Percentiles rank a stretch among this genome's conserved stretches.
These are phyloP conservation scores for Acropternis orthonyx DNA, from an alignment of 2,797 vertebrate species.

Conservation along the genomic window DNA sequence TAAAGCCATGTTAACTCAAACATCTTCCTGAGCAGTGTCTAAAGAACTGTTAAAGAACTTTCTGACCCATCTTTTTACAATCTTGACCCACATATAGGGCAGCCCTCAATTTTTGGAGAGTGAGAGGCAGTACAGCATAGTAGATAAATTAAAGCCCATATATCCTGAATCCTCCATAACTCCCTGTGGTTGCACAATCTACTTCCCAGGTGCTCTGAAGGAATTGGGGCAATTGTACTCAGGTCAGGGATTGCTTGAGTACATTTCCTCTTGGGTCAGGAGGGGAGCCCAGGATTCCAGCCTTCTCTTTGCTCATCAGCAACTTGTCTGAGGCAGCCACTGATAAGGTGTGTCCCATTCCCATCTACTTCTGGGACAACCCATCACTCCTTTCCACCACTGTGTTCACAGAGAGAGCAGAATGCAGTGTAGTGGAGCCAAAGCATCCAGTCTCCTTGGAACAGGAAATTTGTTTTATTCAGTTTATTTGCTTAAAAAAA, in stretches of 20 bases:
- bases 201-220: not conserved
- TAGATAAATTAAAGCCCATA: not conserved
- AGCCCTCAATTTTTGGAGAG: not conserved
- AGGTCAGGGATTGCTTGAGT: not conserved
- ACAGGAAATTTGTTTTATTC: not conserved
- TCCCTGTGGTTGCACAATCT: not conserved
- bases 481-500: not conserved
- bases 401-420: accelerated
- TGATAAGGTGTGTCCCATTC: not conserved
- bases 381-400: not conserved
- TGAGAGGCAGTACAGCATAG: not conserved
- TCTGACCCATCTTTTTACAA: not conserved
- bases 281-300: not conserved
- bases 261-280: accelerated
- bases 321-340: not conserved
- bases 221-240: not conserved
- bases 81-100: not conserved
- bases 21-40: not conserved
- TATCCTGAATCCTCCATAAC: not conserved
- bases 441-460: not conserved
- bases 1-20: not conserved
- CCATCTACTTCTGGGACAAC: not conserved
- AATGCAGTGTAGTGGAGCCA: not conserved
- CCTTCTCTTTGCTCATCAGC: not conserved
- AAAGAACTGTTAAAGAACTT: not conserved